phyloP scores from a whole-genome alignment of 2,113 vertebrate species.

The Chascanopsetta lugubris region DNA sequence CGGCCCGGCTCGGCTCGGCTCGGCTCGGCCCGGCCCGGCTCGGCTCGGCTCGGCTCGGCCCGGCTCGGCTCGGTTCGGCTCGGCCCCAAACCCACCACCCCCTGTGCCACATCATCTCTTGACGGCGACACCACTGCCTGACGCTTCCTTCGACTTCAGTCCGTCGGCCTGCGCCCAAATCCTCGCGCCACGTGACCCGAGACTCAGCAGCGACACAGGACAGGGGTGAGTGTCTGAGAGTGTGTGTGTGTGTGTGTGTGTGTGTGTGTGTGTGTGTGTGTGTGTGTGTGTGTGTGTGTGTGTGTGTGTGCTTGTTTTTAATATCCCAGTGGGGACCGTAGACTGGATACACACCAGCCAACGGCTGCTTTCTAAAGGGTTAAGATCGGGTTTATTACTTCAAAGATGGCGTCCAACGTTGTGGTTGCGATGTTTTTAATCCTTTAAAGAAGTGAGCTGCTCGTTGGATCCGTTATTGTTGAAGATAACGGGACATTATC shows the following conservation, averaged over 20 bases:
- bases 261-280: not conserved
- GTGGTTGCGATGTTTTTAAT: too few species aligned
- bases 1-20: slow-evolving; percentile 1
- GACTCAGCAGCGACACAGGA: slow-evolving; percentile 50
- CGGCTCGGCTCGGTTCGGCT: slow-evolving; percentile 31
- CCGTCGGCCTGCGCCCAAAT: slow-evolving; percentile 33
- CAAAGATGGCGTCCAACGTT: too few species aligned
- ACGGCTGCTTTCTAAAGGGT: not conserved
- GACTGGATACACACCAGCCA: not conserved
- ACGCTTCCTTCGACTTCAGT: slow-evolving; percentile 64
- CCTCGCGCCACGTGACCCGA: slow-evolving; percentile 41
- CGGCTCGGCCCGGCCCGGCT: slow-evolving; percentile 15
- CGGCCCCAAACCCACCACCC: slow-evolving; percentile 59
- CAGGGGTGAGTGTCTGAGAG: slow-evolving; percentile 21
- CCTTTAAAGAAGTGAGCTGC: too few species aligned
- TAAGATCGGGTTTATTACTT: not conserved
- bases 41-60: slow-evolving; percentile 45
- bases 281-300: not conserved
- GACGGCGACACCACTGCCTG: slow-evolving; percentile 78
- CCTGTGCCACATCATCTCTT: slow-evolving; percentile 74
- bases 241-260: not conserved
- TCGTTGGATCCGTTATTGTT: too few species aligned
- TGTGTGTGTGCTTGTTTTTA: slow-evolving; percentile 14
- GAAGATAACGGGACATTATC: too few species aligned
- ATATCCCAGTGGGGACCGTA: not conserved